Percentiles rank a stretch among this genome's conserved stretches.
These are phyloP conservation scores for Takifugu ocellatus DNA, from an alignment of 2,797 vertebrate species.

Conservation along the genomic window DNA sequence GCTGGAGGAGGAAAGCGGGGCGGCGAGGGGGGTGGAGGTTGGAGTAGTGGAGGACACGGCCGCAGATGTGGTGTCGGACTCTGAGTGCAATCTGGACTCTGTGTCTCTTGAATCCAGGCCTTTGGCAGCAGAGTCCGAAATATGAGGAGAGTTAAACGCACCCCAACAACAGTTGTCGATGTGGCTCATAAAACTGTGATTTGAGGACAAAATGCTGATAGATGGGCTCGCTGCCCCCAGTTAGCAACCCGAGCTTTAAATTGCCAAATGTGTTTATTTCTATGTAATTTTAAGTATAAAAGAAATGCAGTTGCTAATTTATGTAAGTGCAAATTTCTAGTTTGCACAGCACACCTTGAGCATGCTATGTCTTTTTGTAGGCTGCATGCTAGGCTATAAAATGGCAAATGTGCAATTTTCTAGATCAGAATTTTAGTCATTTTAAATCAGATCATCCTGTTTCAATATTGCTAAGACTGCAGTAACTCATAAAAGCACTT, in stretches of 20 bases:
- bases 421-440: neutral
- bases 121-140: conserved; percentile 89
- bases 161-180: conserved; percentile 23
- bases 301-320: conserved; percentile 9
- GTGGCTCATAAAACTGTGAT: conserved; percentile 51
- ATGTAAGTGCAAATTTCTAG: conserved; percentile 19
- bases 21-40: conserved; percentile 35
- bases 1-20: conserved; percentile 32
- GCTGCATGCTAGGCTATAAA: too few relatives aligned
- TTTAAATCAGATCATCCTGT: neutral
- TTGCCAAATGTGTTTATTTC: neutral
- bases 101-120: conserved; percentile 85
- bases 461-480: neutral
- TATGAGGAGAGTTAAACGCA: conserved; percentile 71
- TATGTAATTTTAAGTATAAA: conserved; percentile 4
- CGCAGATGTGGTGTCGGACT: conserved; percentile 79
- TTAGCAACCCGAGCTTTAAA: conserved; percentile 18
- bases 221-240: conserved; percentile 24
- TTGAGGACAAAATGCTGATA: conserved; percentile 17
- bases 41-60: conserved; percentile 78
- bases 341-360: conserved; percentile 39
- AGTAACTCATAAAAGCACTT: neutral
- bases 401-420: too few relatives aligned
- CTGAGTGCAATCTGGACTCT: conserved; percentile 83
- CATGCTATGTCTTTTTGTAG: conserved; percentile 16